phyloP scores from a whole-genome alignment of 1,140 invertebrate genomes.

The Olivierus martensii region DNA sequence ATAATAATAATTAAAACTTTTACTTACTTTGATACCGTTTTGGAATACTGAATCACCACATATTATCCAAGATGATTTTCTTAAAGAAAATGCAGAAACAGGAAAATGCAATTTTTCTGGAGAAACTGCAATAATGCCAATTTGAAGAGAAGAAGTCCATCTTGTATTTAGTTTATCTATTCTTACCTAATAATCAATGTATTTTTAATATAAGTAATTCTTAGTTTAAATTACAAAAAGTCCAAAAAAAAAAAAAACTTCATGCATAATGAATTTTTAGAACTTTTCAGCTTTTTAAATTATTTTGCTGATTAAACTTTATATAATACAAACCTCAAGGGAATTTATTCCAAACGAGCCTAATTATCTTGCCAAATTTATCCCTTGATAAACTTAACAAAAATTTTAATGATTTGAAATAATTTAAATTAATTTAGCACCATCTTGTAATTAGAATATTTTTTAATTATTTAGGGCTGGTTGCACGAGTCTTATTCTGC shows the following conservation, averaged over 20 bases:
- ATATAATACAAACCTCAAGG: too few relatives aligned
- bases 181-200: constrained; percentile 38
- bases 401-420: too few relatives aligned
- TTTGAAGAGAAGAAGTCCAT: constrained; percentile 62
- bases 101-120: constrained; percentile 51
- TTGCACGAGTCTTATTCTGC: too few relatives aligned
- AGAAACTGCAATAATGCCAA: constrained; percentile 54
- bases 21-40: constrained; percentile 54
- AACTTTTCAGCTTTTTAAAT: not conserved
- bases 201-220: too few relatives aligned
- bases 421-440: too few relatives aligned
- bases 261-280: not conserved
- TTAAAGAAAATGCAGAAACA: constrained; percentile 53
- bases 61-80: constrained; percentile 58
- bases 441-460: too few relatives aligned
- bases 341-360: too few relatives aligned
- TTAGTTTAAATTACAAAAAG: too few relatives aligned
- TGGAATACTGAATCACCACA: constrained; percentile 60
- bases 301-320: too few relatives aligned
- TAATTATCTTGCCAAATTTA: too few relatives aligned
- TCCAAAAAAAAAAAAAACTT: not conserved
- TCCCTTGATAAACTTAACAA: too few relatives aligned
- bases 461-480: too few relatives aligned
- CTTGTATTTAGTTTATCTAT: constrained; percentile 51
- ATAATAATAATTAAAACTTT: not conserved